Evolutionary conservation across 2,888 invertebrate genomes (phyloP), one percentile per base, ranked within the genome.

Genomic region (Gastracanthus pulcherrimus): DNA sequence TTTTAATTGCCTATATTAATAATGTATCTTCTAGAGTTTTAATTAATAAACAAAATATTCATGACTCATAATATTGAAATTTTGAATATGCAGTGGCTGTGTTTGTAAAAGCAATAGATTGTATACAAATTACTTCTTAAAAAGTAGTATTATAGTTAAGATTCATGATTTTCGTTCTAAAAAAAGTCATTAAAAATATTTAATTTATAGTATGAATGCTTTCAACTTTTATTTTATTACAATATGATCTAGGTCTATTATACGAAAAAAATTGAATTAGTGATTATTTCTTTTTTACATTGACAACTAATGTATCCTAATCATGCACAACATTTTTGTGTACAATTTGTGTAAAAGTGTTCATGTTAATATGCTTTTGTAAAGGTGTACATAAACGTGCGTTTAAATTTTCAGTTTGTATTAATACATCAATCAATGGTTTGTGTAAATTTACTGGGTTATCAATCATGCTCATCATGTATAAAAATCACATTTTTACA

Each of bases 321-420:
- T 72, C 81, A 81, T 58, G 75, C 75, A 81, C 81, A 76, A 76
- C 76, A 81, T 81, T 66, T 70, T 81, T 76, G 66, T 75, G 69
- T 81, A 76, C 41, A 81, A 81, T 81, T 76, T 76, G 72, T 76
- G 76, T 81, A 76, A 80, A 80, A 76, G 62, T 80, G 76, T 80
- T 58, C 11, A 34, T 78, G n/a, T 72, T 34, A 48, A 66, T 45
- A 51, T 69, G 76, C 74, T 80, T 76, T 7, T 58, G 80, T 80
- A 64, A 45, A 58, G 3, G 9, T 80, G 75, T 80, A 26, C 13
- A 60, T 26, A 26, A 38, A 60, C 60, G 58, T 45, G 80, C 19
- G 80, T 80, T 80, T 75, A 75, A 72, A 80, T 75, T 80, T 75
- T 80, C 72, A 58, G 11, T 26, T 26, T n/a, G 16, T 36, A 11